Base-by-base conservation (phyloP, 2,113 vertebrate species). In the Nesoenas mayeri region DNA sequence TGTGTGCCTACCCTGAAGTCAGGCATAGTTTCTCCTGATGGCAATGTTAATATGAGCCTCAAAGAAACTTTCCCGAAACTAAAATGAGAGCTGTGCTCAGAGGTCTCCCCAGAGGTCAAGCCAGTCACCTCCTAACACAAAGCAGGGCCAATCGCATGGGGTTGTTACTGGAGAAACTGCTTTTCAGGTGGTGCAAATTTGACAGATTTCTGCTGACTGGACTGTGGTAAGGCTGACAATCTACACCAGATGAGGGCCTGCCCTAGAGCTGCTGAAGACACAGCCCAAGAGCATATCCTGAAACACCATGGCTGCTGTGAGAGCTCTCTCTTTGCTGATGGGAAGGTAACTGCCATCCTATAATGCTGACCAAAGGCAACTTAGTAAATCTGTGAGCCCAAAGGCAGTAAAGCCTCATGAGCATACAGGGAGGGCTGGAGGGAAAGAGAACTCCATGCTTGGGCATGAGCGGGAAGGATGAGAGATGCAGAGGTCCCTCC, bases 281-380 rank as follows among this genome's bases (percentile, higher is more conserved):
- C 0, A 1, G n/a, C 21, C 51, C 36, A 58, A 50, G 64, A 74
- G 15, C 12, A 0, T 5, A 17, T 24, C 54, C 74, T 70, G 79
- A 79, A 56, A 94, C 93, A 42, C 31, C 22, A 14, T 8, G 0
- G 19, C 85, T 67, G 82, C 82, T 22, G 60, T 6, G 71, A 86
- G 54, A 83, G 24, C 18, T 70, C 31, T 83, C 13, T 62, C 31
- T 20, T 48, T 32, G n/a, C 56, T 85, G 58, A 9, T 3, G 0
- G 19, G 12, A 70, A 81, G 34, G 26, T 32, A 28, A 15, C 19
- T 26, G 53, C 40, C 42, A 67, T 66, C 47, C 69, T 38, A 1
- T 0, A 0, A 40, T 34, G 15, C 31, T 0, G 0, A 3, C 40
- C 22, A 54, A 31, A 40, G n/a, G 38, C 2, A 3, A 19, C 20